Percentiles rank a stretch among this genome's conserved stretches.
These are phyloP conservation scores for Gymnodraco acuticeps DNA, from an alignment of 2,797 vertebrate genomes.

Conservation along the genomic window DNA sequence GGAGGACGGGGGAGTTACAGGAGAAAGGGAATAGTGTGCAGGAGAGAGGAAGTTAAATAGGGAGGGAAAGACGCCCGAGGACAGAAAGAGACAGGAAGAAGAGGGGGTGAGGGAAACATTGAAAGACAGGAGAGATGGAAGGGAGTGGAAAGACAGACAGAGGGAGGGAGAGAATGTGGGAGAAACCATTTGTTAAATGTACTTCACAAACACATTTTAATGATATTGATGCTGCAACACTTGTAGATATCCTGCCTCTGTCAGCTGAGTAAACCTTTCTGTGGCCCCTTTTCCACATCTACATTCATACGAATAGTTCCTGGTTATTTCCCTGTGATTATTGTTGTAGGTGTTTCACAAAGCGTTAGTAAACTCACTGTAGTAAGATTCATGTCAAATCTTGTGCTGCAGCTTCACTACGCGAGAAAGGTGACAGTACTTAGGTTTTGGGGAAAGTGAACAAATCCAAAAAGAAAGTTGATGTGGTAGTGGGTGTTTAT, in stretches of 20 bases:
- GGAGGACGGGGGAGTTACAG: slow-evolving; percentile 57
- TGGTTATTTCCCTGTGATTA: neutral
- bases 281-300: slow-evolving; percentile 2
- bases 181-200: slow-evolving; percentile 33
- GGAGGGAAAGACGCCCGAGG: neutral
- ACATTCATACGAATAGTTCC: neutral
- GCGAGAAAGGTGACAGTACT: neutral
- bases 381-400: neutral
- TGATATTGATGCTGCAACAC: slow-evolving; percentile 5
- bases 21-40: slow-evolving; percentile 33
- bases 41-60: slow-evolving; percentile 33
- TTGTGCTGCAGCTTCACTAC: neutral
- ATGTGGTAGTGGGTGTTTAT: neutral
- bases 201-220: slow-evolving; percentile 26
- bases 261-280: slow-evolving; percentile 28
- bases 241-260: slow-evolving; percentile 36
- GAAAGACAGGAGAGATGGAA: slow-evolving; percentile 11
- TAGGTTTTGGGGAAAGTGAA: neutral
- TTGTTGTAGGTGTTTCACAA: too few species aligned
- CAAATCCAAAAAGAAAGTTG: neutral
- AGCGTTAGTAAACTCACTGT: too few species aligned
- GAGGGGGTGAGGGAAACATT: neutral
- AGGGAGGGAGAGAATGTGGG: slow-evolving; percentile 39
- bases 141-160: slow-evolving; percentile 14
- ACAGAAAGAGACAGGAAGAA: slow-evolving; percentile 10